Conservation (phyloP, 64 coral and sea anemone genomes). For the Montipora capricornis region DNA sequence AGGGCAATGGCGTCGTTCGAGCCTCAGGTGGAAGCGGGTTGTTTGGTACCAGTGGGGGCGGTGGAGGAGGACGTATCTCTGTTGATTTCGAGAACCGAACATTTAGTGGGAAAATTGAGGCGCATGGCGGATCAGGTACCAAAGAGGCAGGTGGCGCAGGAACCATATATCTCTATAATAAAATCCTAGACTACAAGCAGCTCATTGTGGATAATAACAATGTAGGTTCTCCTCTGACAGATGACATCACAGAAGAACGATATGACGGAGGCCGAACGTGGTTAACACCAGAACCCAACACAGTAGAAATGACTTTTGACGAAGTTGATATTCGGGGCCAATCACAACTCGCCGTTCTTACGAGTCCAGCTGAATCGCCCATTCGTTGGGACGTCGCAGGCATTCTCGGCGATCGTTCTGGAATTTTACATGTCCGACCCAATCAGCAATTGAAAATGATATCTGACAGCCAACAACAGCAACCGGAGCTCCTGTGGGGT, state of each 20-base stretch:
- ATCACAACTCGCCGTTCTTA: conserved; percentile 87
- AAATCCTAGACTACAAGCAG: conserved; percentile 8
- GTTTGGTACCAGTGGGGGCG: conserved; percentile 75
- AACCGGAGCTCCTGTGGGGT: conserved; percentile 79
- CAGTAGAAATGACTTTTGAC: conserved; percentile 68
- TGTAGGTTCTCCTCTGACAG: conserved; percentile 79
- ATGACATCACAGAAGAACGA: conserved; percentile 80
- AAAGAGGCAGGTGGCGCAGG: conserved; percentile 87
- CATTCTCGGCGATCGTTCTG: conserved; percentile 90
- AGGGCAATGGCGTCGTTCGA: conserved; percentile 77
- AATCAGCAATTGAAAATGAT: conserved; percentile 88
- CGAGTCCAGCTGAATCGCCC: conserved; percentile 50
- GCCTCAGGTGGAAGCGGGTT: conserved; percentile 84
- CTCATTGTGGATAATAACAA: conserved; percentile 89
- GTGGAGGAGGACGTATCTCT: conserved; percentile 85
- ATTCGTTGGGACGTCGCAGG: conserved; percentile 81
- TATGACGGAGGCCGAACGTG: conserved; percentile 92
- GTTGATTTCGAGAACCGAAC: conserved; percentile 81
- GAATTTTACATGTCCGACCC: conserved; percentile 84
- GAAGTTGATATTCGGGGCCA: conserved; percentile 89
- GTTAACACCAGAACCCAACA: conserved; percentile 78
- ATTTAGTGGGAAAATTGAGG: conserved; percentile 86
- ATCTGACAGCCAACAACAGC: conserved; percentile 12
- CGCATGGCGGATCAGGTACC: conserved; percentile 78
- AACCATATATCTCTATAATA: conserved; percentile 67